Evolutionary conservation across 37 sponge, comb jelly and placozoan species (phyloP), one percentile per base, ranked within the genome.

Genomic region (Beroe ovata): DNA sequence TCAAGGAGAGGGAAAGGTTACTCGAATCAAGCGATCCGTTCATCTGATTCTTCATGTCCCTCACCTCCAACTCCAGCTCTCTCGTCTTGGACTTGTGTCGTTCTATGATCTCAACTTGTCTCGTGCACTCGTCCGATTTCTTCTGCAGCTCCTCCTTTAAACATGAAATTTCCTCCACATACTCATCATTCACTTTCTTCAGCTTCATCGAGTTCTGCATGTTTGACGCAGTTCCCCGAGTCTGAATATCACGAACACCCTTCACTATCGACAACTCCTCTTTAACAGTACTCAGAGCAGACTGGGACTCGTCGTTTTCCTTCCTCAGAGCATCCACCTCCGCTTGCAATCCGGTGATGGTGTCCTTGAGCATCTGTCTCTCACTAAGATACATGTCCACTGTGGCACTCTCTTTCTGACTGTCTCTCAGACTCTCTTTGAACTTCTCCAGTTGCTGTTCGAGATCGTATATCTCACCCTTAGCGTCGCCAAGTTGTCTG

Each of bases 81-180:
- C 71, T 21, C 16, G 71, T 30, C 20, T 38, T 4, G 29, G 21
- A 20, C 34, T 29, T 71, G 71, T 71, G 71, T 29, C 71, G 71
- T 35, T 71, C 71, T 35, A 71, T 71, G 36, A 71, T 71, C 36
- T 71, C 71, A 71, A 71, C 71, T 35, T 71, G 71, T 11, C 71
- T 21, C 11, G 38, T 18, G 34, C 71, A 36, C 38, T 71, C 71
- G 38, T 71, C 34, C 21, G 34, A 20, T 20, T 71, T 71, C 36
- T 35, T 6, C 36, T 71, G 38, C 29, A 71, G 20, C 20, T 71
- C 71, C 29, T 71, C 37, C 29, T 35, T 18, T 35, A 71, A 29
- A 38, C 29, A 71, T 2, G 32, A 6, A 4, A 71, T 35, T 35
- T 71, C 71, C 20, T 71, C 71, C 36, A 28, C 36, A 20, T 36